phyloP scores from a whole-genome alignment of 2,113 vertebrate species.

The Orthonyx spaldingii region DNA sequence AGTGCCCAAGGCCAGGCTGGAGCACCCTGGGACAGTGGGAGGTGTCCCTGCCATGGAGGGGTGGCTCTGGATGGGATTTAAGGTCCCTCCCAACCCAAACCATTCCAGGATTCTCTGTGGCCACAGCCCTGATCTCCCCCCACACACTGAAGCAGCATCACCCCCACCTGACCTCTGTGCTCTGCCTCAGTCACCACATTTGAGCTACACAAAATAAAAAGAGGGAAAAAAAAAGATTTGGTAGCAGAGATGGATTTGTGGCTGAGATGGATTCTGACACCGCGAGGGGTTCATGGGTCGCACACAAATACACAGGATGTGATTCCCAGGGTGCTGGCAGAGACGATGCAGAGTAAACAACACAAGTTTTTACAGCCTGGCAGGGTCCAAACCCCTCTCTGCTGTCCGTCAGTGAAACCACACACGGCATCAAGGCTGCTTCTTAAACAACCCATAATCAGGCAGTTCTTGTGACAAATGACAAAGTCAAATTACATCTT shows the following conservation, averaged over 20 bases:
- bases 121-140: not conserved
- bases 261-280: not conserved
- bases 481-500: constrained; percentile 33
- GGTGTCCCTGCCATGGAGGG: not conserved
- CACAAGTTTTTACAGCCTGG: not conserved
- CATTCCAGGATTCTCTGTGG: accelerated
- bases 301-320: accelerated
- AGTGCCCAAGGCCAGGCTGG: not conserved
- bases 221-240: not conserved
- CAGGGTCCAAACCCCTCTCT: not conserved
- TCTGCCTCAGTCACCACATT: not conserved
- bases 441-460: constrained; percentile 37
- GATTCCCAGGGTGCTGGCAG: not conserved
- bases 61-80: not conserved
- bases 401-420: not conserved
- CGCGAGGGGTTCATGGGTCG: not conserved
- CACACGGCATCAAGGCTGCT: not conserved
- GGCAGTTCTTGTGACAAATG: constrained; percentile 19
- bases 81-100: not conserved
- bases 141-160: accelerated
- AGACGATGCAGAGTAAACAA: not conserved
- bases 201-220: not conserved
- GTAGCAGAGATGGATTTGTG: not conserved
- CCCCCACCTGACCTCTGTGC: not conserved
- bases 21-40: accelerated